Evolutionary conservation across 2,113 vertebrate genomes (phyloP).

Genomic region (Cnemophilus loriae): DNA sequence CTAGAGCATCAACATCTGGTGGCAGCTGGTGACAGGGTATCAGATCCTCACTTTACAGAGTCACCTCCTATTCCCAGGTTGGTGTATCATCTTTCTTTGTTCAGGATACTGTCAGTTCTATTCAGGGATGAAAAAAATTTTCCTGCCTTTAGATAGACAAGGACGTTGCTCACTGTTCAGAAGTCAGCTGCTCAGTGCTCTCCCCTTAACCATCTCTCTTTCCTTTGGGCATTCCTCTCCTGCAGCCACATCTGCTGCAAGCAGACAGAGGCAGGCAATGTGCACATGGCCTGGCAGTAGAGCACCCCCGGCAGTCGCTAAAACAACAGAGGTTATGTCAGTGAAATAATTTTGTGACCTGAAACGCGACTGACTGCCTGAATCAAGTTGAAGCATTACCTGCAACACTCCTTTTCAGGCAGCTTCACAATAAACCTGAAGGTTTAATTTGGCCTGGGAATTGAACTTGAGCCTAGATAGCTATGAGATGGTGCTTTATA

Average conservation of each 20-base stretch:
- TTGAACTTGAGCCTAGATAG: neutral
- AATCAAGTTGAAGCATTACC: neutral
- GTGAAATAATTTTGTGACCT: neutral
- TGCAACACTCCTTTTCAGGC: neutral
- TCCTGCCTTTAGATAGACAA: neutral
- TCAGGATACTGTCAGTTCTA: neutral
- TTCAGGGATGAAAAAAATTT: neutral
- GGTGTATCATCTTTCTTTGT: neutral
- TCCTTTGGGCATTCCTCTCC: neutral
- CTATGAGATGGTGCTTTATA: neutral
- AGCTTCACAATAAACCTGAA: neutral
- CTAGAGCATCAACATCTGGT: neutral
- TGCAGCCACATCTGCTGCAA: neutral
- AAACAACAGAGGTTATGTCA: neutral
- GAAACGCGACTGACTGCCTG: neutral
- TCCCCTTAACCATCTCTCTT: neutral
- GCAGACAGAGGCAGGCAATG: neutral
- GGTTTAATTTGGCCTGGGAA: neutral
- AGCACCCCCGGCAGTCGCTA: neutral
- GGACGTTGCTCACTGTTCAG: neutral
- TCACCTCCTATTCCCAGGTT: neutral
- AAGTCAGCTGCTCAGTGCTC: neutral
- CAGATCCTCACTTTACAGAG: neutral
- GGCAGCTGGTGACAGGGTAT: neutral
- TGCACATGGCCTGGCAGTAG: neutral